phyloP scores from a whole-genome alignment of 2,888 invertebrate genomes.

The Tanypteryx hageni region DNA sequence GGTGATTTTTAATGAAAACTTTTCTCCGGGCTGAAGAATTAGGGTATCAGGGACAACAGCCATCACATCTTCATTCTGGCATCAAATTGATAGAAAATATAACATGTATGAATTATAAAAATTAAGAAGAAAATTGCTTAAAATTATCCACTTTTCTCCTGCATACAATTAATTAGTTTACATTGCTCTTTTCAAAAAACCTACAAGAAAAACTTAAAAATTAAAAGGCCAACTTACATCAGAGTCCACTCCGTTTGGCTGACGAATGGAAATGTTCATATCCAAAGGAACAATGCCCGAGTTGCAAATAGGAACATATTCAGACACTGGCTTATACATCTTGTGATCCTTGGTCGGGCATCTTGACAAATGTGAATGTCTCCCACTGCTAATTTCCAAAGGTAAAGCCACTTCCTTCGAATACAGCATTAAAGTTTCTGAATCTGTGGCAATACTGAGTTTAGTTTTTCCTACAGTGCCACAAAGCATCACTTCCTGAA shows the following conservation, averaged over 20 bases:
- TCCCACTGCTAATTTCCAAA: background rate
- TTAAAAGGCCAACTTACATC: background rate
- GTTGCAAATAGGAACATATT: conserved; percentile 38
- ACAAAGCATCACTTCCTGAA: conserved; percentile 12
- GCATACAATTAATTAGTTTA: no score
- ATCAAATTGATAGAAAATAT: background rate
- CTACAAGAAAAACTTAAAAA: no score
- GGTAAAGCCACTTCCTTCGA: conserved; percentile 19
- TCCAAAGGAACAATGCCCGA: conserved; percentile 24
- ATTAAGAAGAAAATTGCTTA: no score
- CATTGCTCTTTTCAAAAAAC: no score
- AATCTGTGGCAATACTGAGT: background rate
- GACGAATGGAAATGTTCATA: background rate
- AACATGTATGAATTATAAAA: no score
- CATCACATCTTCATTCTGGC: background rate
- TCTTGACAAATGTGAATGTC: background rate
- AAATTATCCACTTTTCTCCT: no score
- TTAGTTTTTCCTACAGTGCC: conserved; percentile 32
- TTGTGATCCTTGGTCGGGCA: background rate
- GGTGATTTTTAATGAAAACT: background rate
- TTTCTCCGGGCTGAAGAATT: conserved; percentile 1
- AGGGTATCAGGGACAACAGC: conserved; percentile 11
- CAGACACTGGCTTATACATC: background rate
- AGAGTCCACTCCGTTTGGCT: background rate
- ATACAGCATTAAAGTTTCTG: conserved; percentile 18